Conservation (phyloP, 1,140 invertebrate species). For the Drosophila grimshawi region DNA sequence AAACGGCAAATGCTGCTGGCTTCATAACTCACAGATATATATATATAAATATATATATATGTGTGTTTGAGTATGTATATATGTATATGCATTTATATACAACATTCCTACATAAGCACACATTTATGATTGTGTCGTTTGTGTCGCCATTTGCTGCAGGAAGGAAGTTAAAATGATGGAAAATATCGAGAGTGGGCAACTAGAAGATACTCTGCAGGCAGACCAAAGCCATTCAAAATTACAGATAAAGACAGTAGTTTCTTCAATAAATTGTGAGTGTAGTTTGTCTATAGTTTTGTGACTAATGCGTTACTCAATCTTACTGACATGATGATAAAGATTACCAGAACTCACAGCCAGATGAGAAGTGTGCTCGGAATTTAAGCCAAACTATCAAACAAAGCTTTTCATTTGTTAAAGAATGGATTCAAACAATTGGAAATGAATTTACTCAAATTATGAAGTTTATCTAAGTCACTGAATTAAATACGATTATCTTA, state of each 20-base stretch:
- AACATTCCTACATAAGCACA: background rate
- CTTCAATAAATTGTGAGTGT: background rate
- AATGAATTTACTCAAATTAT: no score
- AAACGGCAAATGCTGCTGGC: background rate
- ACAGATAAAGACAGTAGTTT: background rate
- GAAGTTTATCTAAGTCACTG: no score
- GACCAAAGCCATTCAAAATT: no score
- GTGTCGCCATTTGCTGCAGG: slow-evolving; percentile 5
- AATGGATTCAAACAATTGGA: no score
- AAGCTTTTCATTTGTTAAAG: no score
- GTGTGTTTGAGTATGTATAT: background rate
- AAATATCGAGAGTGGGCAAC: background rate
- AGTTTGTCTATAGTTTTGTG: background rate
- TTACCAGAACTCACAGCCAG: no score
- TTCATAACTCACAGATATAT: slow-evolving; percentile 22
- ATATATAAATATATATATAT: background rate
- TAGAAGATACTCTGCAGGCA: background rate
- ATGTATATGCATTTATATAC: slow-evolving; percentile 1
- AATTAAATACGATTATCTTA: no score
- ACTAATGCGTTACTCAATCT: no score
- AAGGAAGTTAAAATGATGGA: background rate
- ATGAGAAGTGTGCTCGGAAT: no score
- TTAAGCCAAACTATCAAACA: no score
- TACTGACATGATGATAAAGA: no score
- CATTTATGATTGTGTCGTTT: slow-evolving; percentile 26